Base-by-base conservation (phyloP, 2,888 invertebrate species). In the Chorisops tibialis region DNA sequence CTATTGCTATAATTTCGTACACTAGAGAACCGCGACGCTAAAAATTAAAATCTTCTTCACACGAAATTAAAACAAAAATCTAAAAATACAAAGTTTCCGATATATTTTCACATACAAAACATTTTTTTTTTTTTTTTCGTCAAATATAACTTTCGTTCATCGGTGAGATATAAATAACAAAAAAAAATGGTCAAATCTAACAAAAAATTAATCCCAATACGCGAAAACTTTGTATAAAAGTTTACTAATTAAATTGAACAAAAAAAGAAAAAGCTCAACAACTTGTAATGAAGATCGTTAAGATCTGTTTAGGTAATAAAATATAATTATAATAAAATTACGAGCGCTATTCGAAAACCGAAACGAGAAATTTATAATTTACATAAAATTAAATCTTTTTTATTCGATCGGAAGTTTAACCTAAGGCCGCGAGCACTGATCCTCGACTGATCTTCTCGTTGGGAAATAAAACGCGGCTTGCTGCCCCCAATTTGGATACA, bases 401-500 rank as follows among this genome's bases (percentile, higher is more conserved):
- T 30, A 30, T 7, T 56, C 56, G 43, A 45, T 56, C 56, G 56
- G 24, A 41, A 4, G 45, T 41, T 38, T 19, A 50, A 59, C 41
- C 49, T 22, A 48, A 59, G 49, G 47, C 43, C 64, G 59, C 61
- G 59, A 64, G 24, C 59, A 59, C 58, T 61, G 63, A 64, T 64
- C 61, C 47, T 45, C 61, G 52, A 64, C 64, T 64, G 64, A 61
- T 59, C 59, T 35, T 21, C 39, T 43, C 45, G 43, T 35, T 56
- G 45, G 24, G 22, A 30, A 30, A 45, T 39, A 54, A 41, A 22
- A 54, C 21, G 52, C 52, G 39, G 14, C 41, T 54, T 54, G n/a
- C n/a, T n/a, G 52, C 30, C 56, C 56, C 56, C 56, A 45, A 45
- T 56, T 56, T 56, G 56, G 56, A 56, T 56, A 43, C 56, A 56